Conservation (phyloP, 2,888 invertebrate genomes). For the Idaea biselata region DNA sequence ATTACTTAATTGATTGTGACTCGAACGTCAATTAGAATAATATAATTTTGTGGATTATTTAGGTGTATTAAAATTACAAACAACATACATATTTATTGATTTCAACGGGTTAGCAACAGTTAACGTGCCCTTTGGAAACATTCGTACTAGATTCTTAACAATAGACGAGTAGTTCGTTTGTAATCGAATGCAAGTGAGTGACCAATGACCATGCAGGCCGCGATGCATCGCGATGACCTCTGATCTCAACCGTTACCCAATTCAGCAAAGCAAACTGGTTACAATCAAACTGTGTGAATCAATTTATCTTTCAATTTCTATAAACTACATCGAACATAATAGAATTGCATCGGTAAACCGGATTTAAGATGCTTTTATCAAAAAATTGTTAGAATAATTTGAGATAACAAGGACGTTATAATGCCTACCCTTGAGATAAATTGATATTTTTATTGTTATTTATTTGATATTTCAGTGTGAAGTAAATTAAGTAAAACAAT, state of each 20-base stretch:
- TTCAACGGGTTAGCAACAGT: conserved; percentile 7
- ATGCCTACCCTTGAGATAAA: neutral
- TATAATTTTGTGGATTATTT: neutral
- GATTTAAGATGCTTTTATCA: conserved; percentile 36
- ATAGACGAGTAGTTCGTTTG: conserved; percentile 32
- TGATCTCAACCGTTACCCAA: conserved; percentile 60
- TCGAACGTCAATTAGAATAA: neutral
- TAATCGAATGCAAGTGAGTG: conserved; percentile 33
- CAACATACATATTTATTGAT: neutral
- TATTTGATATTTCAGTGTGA: conserved; percentile 19
- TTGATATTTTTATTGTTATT: too few relatives aligned
- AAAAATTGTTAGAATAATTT: conserved; percentile 28
- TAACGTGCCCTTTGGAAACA: conserved; percentile 22
- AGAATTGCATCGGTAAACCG: conserved; percentile 44
- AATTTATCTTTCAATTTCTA: conserved; percentile 44
- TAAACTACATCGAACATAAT: conserved; percentile 32
- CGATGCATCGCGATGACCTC: conserved; percentile 49
- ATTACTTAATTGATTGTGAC: neutral
- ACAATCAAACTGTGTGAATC: conserved; percentile 52
- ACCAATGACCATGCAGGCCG: conserved; percentile 28
- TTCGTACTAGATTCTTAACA: conserved; percentile 29
- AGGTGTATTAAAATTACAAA: neutral
- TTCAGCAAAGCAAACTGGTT: conserved; percentile 59
- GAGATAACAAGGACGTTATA: conserved; percentile 32
- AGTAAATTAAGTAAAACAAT: conserved; percentile 16